Conservation (phyloP, 2,113 vertebrate species). For the Cyanistes caeruleus region DNA sequence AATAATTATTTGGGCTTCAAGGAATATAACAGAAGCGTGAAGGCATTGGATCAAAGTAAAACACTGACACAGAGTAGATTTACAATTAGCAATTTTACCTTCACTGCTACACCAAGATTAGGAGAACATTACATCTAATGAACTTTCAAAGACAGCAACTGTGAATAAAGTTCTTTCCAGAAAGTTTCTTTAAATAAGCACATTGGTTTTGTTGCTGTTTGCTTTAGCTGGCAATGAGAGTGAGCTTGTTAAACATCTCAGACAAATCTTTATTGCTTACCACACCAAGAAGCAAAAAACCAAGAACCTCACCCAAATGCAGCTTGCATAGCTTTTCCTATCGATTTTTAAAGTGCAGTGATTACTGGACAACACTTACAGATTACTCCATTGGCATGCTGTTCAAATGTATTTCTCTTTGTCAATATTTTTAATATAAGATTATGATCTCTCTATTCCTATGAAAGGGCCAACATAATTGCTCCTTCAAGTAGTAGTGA, state of each 20-base stretch:
- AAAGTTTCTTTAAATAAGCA: background rate
- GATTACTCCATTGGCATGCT: background rate
- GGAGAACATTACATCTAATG: background rate
- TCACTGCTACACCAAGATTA: background rate
- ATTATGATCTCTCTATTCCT: background rate
- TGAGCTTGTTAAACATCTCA: background rate
- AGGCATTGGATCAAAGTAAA: background rate
- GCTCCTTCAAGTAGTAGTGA: background rate
- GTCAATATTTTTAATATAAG: background rate
- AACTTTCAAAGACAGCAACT: background rate
- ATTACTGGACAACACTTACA: background rate
- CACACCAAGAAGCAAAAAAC: background rate
- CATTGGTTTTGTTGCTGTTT: background rate
- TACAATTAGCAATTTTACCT: background rate
- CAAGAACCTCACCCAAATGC: background rate
- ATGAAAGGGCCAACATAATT: background rate
- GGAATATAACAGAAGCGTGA: rapidly evolving
- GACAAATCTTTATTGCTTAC: background rate
- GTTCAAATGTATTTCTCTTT: background rate
- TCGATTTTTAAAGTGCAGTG: background rate
- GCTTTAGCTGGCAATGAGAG: background rate
- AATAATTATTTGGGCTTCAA: background rate
- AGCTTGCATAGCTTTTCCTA: background rate
- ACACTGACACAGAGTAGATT: background rate
- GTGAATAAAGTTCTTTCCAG: background rate